Base-by-base conservation (phyloP, 64 coral and sea anemone species). In the Dendronephthya gigantea region DNA sequence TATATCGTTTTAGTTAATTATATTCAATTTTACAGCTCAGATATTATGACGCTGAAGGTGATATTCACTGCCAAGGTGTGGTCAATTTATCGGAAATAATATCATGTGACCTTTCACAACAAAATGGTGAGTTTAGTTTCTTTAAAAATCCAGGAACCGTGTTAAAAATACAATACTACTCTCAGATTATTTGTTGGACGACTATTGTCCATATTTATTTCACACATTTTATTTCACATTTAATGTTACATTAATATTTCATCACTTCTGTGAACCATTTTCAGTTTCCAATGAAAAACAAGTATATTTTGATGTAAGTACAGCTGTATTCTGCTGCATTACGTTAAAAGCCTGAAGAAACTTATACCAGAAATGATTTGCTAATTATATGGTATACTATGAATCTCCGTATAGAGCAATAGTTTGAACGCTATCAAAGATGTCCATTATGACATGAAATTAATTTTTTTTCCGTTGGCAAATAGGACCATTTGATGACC, bases 291-390 rank as follows among this genome's bases (percentile, higher is more conserved):
- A 92, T 10, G 89, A 91, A 49, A 97, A 97, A 88, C 88, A 88
- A 87, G 83, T 92, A 11, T 97, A 93, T 87, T 97, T 97, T 74
- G 94, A 97, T 84, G 94, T 97, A 82, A 97, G 94, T 93, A 84
- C 15, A 0, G 2, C 2, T 35, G 16, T 36, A 35, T 16, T 76
- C 4, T 33, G 9, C 9, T 76, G 25, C 10, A 33, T 10, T 39
- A 55, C 22, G 38, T 6, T 55, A 15, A 56, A 49, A n/a, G n/a
- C 37, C 34, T n/a, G 1, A 40, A 50, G n/a, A n/a, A n/a, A n/a
- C n/a, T 76, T 3, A 17, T 11, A 34, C 3, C 69, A 37, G 31
- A 31, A 4, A 25, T 76, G 35, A 31, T 15, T 15, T 37, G 69
- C 10, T 1, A 1, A 22, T 1, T 31, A 28, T 79, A 17, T 38